Evolutionary conservation across 1,140 invertebrate species (phyloP), one percentile per base, ranked within the genome.

Genomic region (Paraescarpia echinospica): DNA sequence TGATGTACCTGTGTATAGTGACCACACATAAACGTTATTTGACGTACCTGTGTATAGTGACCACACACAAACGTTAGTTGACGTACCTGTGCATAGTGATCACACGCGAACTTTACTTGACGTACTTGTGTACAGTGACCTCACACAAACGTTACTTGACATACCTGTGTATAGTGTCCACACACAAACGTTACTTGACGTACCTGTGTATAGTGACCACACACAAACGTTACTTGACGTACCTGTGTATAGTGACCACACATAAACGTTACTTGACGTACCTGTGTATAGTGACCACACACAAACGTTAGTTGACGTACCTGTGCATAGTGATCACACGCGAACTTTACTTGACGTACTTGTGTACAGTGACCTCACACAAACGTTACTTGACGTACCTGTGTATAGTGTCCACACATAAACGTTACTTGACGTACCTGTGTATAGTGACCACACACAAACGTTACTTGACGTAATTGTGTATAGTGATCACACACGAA

Each of bases 251-350:
- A 41, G 41, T 41, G 41, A 41, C 41, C 59, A 18, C 2, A 18
- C 22, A 27, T 31, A 18, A 18, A 77, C 59, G 59, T 6, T 31
- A 41, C 22, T n/a, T 77, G 2, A 77, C 59, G 2, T 27, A 90
- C 89, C 89, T 90, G 89, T 5, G 89, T 90, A 22, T 90, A 90
- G 35, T 90, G 89, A 33, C 89, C 89, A 33, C 89, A 90, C n/a
- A 22, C 34, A n/a, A n/a, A n/a, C n/a, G n/a, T n/a, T n/a, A n/a
- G n/a, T n/a, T n/a, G n/a, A n/a, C n/a, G n/a, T n/a, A 41, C 12
- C 41, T 41, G 41, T 4, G 4, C 41, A 12, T 41, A 41, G 41
- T 41, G 41, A 41, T 12, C 59, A 18, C 2, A 18, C 22, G 27
- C 22, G 2, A 18, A 77, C 59, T 6, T 6, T 31, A 41, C 22